Evolutionary conservation across 2,888 invertebrate species (phyloP).

Genomic region (Drosophila paramelanica): DNA sequence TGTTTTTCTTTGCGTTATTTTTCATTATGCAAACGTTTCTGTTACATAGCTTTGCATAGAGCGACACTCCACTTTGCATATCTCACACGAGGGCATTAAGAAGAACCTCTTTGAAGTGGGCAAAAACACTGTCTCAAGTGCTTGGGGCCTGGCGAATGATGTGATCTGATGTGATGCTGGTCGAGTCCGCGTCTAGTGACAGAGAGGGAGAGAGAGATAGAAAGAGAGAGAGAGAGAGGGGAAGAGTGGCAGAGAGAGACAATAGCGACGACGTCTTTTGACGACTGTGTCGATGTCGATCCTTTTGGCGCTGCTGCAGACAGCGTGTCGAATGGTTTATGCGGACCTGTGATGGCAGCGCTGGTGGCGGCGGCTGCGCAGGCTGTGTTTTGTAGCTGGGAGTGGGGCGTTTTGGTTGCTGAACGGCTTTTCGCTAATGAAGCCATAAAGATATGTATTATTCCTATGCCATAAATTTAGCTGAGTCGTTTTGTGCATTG

Average conservation of each 20-base stretch:
- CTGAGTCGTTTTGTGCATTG: constrained; percentile 49
- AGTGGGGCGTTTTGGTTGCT: constrained; percentile 51
- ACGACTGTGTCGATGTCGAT: constrained; percentile 69
- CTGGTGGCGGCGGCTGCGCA: constrained; percentile 10
- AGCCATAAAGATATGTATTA: constrained; percentile 84
- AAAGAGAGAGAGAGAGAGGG: constrained; percentile 19
- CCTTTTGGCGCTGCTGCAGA: constrained; percentile 71
- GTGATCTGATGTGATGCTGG: constrained; percentile 46
- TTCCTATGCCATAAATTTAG: constrained; percentile 75
- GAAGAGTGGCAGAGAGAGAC: constrained; percentile 9
- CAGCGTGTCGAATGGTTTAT: constrained; percentile 76
- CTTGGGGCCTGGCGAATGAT: constrained; percentile 58
- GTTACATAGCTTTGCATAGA: constrained; percentile 32
- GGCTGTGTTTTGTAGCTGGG: constrained; percentile 11
- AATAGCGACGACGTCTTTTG: constrained; percentile 55
- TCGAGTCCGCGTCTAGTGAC: constrained; percentile 43
- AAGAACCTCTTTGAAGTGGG: constrained; percentile 62
- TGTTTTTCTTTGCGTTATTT: not conserved
- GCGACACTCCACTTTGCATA: constrained; percentile 34
- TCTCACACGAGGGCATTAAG: constrained; percentile 58
- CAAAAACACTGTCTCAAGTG: constrained; percentile 75
- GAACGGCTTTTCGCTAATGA: constrained; percentile 82
- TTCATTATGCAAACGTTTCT: not conserved
- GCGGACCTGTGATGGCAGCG: constrained; percentile 19
- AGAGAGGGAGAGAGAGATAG: constrained; percentile 23